Evolutionary conservation across 2,113 vertebrate genomes (phyloP).

Genomic region (Neolamprologus sp.): DNA sequence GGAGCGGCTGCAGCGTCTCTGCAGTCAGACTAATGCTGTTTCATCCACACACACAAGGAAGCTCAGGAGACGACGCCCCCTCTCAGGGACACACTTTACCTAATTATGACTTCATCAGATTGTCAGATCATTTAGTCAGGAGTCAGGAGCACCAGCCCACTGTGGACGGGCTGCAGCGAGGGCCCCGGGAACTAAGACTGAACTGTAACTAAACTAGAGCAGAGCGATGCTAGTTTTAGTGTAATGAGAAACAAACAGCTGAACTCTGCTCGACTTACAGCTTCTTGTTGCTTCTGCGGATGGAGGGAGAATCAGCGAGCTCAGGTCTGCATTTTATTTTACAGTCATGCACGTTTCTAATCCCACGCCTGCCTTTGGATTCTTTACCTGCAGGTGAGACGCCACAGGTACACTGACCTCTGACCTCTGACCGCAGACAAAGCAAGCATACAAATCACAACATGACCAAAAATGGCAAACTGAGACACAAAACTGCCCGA

Average conservation of each 20-base stretch:
- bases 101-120: neutral
- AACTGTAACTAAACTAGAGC: neutral
- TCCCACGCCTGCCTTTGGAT: neutral
- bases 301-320: neutral
- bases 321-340: neutral
- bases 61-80: neutral
- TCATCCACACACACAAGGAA: neutral
- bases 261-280: neutral
- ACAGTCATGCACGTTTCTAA: neutral
- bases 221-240: neutral
- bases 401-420: neutral
- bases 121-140: neutral
- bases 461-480: neutral
- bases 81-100: neutral
- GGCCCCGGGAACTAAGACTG: neutral
- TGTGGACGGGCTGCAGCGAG: neutral
- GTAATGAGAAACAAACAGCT: neutral
- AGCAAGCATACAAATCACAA: neutral
- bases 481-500: neutral
- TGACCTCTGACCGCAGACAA: neutral
- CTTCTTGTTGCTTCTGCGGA: neutral
- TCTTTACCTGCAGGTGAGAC: neutral
- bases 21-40: neutral
- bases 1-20: neutral
- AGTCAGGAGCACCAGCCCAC: neutral